Evolutionary conservation across 2,888 invertebrate genomes (phyloP), one percentile per base, ranked within the genome.

Genomic region (Xanthia togata): DNA sequence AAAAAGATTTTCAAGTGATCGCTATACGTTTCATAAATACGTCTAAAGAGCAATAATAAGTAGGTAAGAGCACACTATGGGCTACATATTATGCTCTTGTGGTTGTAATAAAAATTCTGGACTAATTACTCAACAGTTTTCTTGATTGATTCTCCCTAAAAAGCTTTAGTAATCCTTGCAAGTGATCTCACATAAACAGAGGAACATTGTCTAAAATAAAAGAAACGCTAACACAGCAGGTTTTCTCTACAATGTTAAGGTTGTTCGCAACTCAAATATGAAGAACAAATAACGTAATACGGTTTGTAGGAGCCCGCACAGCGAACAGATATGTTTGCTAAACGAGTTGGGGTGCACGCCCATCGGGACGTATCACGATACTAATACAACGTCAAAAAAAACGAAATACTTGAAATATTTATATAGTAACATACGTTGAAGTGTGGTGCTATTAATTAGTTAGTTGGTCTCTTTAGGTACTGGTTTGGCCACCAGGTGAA

Each of bases 261-360:
- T 88, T 81, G 88, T 74, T 76, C 41, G 79, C 71, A 83, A 88
- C 83, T 86, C 88, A 88, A 89, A 89, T 86, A 88, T 85, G 73
- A 83, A 81, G 85, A 85, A 84, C 87, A 88, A 88, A 90, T 85
- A 88, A 70, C 68, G 75, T 90, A 86, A 90, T 82, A 85, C 84
- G 82, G 88, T 83, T 87, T 70, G 81, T 69, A 86, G 69, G 79
- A 86, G 69, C 86, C 83, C 50, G 78, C 79, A 76, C 71, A 31
- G 53, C 35, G 79, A 67, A 79, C 86, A 79, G 83, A 84, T 86
- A 84, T 84, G 84, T 84, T 86, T 86, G 83, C 70, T 50, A 38
- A 82, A 50, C 60, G 73, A 72, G 83, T 53, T 55, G 53, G 59
- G 79, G 47, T 11, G 41, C 35, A 9, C 35, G 57, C 41, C 53